Evolutionary conservation across 2,888 invertebrate species (phyloP).

Genomic region (Tenthredo notha): DNA sequence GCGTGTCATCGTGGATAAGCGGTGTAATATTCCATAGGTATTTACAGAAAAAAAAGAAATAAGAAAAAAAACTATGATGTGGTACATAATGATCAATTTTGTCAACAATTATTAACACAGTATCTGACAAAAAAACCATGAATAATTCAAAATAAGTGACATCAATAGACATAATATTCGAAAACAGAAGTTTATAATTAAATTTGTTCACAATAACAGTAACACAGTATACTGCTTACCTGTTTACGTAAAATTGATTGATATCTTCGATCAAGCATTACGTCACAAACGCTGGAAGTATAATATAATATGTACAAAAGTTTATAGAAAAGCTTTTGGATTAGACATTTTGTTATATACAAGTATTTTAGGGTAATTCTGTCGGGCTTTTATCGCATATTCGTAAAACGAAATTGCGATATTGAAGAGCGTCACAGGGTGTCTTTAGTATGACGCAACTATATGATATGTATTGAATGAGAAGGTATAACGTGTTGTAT

Average conservation of each 20-base stretch:
- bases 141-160: background rate
- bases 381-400: background rate
- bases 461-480: background rate
- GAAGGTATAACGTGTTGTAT: background rate
- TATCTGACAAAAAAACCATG: background rate
- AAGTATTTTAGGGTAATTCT: background rate
- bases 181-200: too few relatives aligned
- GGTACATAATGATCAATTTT: background rate
- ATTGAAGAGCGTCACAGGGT: background rate
- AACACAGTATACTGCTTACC: constrained; percentile 25
- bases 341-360: background rate
- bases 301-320: constrained; percentile 22
- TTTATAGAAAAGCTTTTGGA: background rate
- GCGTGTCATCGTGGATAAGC: background rate
- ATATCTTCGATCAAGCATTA: constrained; percentile 1
- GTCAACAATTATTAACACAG: background rate
- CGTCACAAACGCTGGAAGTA: constrained; percentile 24
- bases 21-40: background rate
- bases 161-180: background rate
- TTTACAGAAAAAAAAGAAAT: background rate
- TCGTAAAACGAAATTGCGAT: background rate
- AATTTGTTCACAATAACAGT: background rate
- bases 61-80: too few relatives aligned
- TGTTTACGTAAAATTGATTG: background rate
- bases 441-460: background rate